phyloP scores from a whole-genome alignment of 2,797 vertebrate species.

The Spea hammondii region DNA sequence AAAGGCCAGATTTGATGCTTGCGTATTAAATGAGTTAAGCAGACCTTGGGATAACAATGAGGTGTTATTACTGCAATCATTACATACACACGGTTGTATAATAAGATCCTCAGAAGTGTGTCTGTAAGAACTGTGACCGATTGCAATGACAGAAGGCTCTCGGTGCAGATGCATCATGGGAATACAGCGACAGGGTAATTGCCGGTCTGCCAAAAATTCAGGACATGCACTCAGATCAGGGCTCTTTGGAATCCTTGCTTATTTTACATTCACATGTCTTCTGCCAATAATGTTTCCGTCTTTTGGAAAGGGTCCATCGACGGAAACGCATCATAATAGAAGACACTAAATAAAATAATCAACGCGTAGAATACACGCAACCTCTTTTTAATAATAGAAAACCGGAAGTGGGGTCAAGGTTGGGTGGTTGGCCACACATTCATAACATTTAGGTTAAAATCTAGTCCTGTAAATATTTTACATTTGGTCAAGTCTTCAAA shows the following conservation, averaged over 20 bases:
- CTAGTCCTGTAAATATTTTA: too few species aligned
- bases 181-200: not conserved
- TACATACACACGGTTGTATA: not conserved
- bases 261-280: not conserved
- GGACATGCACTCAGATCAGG: not conserved
- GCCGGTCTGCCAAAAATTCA: not conserved
- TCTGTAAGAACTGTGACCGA: not conserved
- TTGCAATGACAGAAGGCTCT: not conserved
- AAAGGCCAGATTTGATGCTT: too few species aligned
- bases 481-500: too few species aligned
- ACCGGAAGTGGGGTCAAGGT: too few species aligned
- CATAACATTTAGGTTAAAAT: too few species aligned
- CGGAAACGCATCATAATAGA: too few species aligned
- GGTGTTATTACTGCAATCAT: not conserved
- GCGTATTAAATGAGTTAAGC: not conserved
- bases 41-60: not conserved
- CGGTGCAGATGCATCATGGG: not conserved
- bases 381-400: too few species aligned
- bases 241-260: not conserved
- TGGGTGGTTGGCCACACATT: too few species aligned
- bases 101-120: not conserved
- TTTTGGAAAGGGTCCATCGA: too few species aligned
- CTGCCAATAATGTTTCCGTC: too few species aligned
- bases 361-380: too few species aligned
- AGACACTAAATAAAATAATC: too few species aligned